Evolutionary conservation across 2,888 invertebrate species (phyloP), one percentile per base, ranked within the genome.

Genomic region (Drosophila ezoana): DNA sequence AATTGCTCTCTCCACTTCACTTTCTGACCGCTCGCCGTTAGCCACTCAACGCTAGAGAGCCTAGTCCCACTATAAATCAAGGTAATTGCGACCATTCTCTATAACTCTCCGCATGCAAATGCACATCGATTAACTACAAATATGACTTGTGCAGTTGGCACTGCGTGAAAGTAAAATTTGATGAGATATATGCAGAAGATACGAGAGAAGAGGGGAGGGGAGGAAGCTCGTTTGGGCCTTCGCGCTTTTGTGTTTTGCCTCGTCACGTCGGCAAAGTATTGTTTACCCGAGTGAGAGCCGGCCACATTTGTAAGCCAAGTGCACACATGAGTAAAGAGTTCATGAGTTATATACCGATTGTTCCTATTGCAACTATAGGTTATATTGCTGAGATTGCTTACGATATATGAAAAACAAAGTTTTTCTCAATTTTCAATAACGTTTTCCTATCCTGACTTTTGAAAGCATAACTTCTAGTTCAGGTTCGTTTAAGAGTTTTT

Each of bases 101-200:
- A 32, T 48, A 14, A 28, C 8, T 40, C 23, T 23, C 23, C 23
- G 28, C 71, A 83, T 86, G 84, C 81, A 78, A 80, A 86, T 88
- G 87, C 87, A 83, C 87, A 83, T 83, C 87, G 87, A 83, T 87
- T 87, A 83, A 79, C 72, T 72, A 18, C 18, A 18, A 3, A 74
- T 67, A 72, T 85, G 83, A 72, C 79, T 74, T 33, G 18, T 87
- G 72, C 71, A 77, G 72, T 76, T 76, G 79, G 45, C 61, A 56
- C 64, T 69, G 56, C 64, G 87, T 86, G 85, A 85, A 85, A 85
- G 85, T 85, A 85, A 88, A 85, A 85, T 79, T 80, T 72, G 65
- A 75, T 86, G 43, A 51, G 28, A 43, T 16, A 14, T n/a, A 33
- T 14, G 23, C 13, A 10, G 20, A 72, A 14, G 23, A 20, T 4